These are phyloP conservation scores for Anthoscopus minutus DNA, from an alignment of 2,113 vertebrate species.

Conservation along the genomic window DNA sequence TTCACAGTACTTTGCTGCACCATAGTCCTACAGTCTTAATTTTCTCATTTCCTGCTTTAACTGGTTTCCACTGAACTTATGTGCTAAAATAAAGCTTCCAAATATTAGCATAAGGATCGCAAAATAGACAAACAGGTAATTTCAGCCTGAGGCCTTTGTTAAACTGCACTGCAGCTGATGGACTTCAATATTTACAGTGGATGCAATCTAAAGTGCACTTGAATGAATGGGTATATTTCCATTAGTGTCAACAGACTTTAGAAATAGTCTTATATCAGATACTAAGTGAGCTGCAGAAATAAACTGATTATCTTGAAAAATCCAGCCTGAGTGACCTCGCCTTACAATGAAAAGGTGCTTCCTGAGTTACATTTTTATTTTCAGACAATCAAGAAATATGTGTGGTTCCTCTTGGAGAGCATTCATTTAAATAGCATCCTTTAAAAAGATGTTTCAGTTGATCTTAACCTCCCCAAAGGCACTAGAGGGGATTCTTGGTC, in stretches of 20 bases:
- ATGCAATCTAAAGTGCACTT: neutral
- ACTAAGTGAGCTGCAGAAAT: neutral
- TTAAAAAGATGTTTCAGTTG: neutral
- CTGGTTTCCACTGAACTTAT: neutral
- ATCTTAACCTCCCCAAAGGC: neutral
- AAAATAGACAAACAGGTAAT: neutral
- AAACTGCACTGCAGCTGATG: neutral
- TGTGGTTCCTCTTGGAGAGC: neutral
- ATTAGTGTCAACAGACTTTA: neutral
- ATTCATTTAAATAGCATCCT: neutral
- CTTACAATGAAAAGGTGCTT: neutral
- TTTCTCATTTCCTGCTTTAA: neutral
- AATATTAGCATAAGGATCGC: slow-evolving; percentile 26
- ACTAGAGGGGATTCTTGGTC: neutral
- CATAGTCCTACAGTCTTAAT: neutral
- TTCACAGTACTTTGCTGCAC: neutral
- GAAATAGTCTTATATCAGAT: neutral
- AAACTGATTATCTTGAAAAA: neutral
- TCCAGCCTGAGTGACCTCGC: neutral
- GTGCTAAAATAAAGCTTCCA: neutral
- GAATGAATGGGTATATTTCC: neutral
- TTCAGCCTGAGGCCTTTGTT: neutral
- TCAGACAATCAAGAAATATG: neutral
- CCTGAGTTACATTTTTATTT: neutral
- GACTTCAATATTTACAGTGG: slow-evolving; percentile 26